Evolutionary conservation across 2,113 vertebrate species (phyloP).

Genomic region (Turdus rufiventris): DNA sequence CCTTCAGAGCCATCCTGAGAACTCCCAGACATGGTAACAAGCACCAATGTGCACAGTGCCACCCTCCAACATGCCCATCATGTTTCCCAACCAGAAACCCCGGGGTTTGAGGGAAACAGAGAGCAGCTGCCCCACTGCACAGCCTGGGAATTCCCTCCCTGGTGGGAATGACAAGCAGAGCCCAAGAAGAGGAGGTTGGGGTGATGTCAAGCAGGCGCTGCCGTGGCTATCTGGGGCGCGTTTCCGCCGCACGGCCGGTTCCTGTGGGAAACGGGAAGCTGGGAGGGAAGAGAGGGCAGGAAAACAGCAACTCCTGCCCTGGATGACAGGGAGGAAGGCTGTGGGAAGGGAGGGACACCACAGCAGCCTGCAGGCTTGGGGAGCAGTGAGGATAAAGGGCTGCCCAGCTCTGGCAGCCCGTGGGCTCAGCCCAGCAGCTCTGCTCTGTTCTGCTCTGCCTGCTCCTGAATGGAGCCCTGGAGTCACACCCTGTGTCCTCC

Average conservation of each 20-base stretch:
- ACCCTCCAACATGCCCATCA: background rate
- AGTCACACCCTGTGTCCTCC: background rate
- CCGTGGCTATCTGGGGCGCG: slow-evolving; percentile 22
- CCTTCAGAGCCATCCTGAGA: background rate
- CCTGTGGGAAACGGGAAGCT: slow-evolving; percentile 77
- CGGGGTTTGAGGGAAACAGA: accelerated
- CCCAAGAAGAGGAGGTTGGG: background rate
- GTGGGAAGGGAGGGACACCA: background rate
- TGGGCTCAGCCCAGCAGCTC: background rate
- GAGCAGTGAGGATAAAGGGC: background rate
- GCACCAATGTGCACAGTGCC: accelerated
- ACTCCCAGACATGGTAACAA: background rate
- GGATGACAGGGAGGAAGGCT: background rate
- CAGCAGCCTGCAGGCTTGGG: background rate
- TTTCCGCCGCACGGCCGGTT: slow-evolving; percentile 67
- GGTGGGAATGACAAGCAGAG: background rate
- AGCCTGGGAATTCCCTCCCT: background rate
- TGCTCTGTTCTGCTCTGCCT: background rate
- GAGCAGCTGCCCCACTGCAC: accelerated
- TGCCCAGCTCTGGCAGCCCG: background rate
- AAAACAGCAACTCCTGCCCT: slow-evolving; percentile 37
- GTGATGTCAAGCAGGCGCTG: slow-evolving; percentile 47
- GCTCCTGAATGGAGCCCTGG: accelerated
- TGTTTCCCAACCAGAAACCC: accelerated
- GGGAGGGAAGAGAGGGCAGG: slow-evolving; percentile 55